These are phyloP conservation scores for Nymphicus hollandicus DNA, from an alignment of 2,113 vertebrate species.

Conservation along the genomic window DNA sequence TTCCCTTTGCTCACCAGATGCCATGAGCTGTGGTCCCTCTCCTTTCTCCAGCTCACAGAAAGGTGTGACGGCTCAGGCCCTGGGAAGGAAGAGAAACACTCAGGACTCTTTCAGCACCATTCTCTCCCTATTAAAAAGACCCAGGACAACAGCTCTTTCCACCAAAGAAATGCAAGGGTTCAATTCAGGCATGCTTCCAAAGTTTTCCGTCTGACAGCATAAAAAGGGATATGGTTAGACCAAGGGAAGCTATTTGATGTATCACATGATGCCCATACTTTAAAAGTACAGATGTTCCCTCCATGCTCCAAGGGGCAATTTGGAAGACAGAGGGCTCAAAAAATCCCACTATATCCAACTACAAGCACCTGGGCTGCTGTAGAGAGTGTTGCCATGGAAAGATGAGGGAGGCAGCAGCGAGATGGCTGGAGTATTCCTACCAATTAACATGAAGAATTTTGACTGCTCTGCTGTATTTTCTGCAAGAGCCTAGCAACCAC, in stretches of 20 bases:
- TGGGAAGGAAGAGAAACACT: neutral
- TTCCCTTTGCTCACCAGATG: neutral
- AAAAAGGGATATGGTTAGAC: neutral
- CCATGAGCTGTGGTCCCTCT: neutral
- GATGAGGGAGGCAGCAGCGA: slow-evolving; percentile 12
- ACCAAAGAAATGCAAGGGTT: neutral
- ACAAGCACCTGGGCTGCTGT: slow-evolving; percentile 37
- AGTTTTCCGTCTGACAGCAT: neutral
- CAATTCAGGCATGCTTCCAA: neutral
- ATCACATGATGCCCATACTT: slow-evolving; percentile 1
- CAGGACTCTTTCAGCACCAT: neutral
- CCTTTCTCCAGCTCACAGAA: neutral
- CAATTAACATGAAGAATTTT: slow-evolving; percentile 44
- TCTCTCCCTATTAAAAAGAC: neutral
- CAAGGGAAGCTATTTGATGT: neutral
- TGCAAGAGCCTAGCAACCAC: slow-evolving; percentile 46
- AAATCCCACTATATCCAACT: neutral
- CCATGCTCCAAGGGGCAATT: slow-evolving; percentile 13
- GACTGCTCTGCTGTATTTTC: slow-evolving; percentile 16
- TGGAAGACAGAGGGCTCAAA: slow-evolving; percentile 35
- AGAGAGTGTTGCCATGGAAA: slow-evolving; percentile 55
- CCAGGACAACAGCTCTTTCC: neutral
- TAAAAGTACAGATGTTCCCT: slow-evolving; percentile 48
- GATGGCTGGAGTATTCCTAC: slow-evolving; percentile 28
- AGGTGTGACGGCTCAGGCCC: neutral